phyloP scores from a whole-genome alignment of 2,113 vertebrate genomes.

The Leiothrix lutea region DNA sequence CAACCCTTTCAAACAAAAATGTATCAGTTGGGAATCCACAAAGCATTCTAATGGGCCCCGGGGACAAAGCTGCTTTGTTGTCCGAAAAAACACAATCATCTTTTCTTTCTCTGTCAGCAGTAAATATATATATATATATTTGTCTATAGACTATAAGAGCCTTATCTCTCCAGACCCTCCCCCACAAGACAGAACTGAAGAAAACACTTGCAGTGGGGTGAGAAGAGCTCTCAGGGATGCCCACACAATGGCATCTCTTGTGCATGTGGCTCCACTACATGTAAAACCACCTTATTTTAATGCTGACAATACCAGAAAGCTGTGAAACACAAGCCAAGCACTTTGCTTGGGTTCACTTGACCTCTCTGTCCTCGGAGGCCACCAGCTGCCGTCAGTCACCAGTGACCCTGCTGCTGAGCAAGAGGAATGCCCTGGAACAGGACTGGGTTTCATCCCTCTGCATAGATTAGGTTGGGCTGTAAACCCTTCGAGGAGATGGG shows the following conservation, averaged over 20 bases:
- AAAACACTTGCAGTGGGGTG: slow-evolving; percentile 27
- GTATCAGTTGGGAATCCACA: slow-evolving; percentile 26
- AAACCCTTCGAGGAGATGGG: not conserved
- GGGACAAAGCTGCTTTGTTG: slow-evolving; percentile 39
- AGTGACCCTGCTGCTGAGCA: not conserved
- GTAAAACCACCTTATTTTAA: slow-evolving; percentile 46
- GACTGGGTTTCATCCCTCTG: not conserved
- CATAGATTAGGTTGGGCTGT: not conserved
- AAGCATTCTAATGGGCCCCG: slow-evolving; percentile 13
- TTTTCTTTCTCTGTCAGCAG: slow-evolving; percentile 52
- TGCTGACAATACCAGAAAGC: slow-evolving; percentile 26
- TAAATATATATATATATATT: slow-evolving; percentile 18
- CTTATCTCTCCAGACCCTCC: slow-evolving; percentile 42
- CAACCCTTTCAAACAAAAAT: slow-evolving; percentile 21
- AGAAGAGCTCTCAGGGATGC: slow-evolving; percentile 33
- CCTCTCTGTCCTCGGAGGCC: not conserved
- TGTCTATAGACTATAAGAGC: slow-evolving; percentile 49
- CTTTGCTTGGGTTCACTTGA: not conserved
- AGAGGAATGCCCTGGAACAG: not conserved
- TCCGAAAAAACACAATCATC: slow-evolving; percentile 47
- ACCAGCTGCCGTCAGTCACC: slow-evolving; percentile 18
- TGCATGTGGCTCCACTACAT: not conserved
- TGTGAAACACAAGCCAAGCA: not conserved
- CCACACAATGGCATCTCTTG: slow-evolving; percentile 40
- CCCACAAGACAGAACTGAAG: not conserved